phyloP scores from a whole-genome alignment of 2,888 invertebrate genomes.

The Pediacus dermestoides region DNA sequence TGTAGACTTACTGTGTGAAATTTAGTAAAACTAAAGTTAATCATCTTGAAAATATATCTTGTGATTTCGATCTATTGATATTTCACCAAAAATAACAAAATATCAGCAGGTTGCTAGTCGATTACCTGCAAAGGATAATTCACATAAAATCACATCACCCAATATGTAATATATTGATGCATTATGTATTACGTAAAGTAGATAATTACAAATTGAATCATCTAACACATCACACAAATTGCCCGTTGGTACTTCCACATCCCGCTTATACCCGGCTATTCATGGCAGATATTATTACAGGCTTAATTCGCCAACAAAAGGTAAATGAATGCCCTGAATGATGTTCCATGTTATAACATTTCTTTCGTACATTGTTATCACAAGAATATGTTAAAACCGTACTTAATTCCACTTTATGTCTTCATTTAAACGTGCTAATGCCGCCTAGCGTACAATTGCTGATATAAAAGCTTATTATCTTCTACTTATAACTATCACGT shows the following conservation, averaged over 20 bases:
- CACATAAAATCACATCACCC: no score
- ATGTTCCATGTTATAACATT: constrained; percentile 19
- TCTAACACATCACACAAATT: constrained; percentile 7
- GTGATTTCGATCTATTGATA: no score
- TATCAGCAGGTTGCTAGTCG: no score
- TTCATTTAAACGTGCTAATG: constrained; percentile 23
- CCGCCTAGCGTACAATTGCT: constrained; percentile 18
- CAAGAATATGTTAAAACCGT: constrained; percentile 22
- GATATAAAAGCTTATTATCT: constrained; percentile 19
- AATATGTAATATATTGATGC: no score
- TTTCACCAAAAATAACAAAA: no score
- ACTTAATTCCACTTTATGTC: constrained; percentile 26
- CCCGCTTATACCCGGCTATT: not conserved
- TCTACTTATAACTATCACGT: constrained; percentile 7
- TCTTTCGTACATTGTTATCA: constrained; percentile 23
- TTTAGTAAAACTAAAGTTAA: no score
- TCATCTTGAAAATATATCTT: no score
- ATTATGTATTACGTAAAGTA: no score
- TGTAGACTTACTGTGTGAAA: no score
- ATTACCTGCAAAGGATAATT: no score
- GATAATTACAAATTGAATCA: constrained; percentile 7
- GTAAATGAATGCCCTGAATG: constrained; percentile 18
- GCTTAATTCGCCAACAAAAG: constrained; percentile 22
- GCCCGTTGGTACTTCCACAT: not conserved
- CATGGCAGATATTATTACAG: constrained; percentile 11